phyloP scores from a whole-genome alignment of 2,113 vertebrate species.

The Trinectes maculatus region DNA sequence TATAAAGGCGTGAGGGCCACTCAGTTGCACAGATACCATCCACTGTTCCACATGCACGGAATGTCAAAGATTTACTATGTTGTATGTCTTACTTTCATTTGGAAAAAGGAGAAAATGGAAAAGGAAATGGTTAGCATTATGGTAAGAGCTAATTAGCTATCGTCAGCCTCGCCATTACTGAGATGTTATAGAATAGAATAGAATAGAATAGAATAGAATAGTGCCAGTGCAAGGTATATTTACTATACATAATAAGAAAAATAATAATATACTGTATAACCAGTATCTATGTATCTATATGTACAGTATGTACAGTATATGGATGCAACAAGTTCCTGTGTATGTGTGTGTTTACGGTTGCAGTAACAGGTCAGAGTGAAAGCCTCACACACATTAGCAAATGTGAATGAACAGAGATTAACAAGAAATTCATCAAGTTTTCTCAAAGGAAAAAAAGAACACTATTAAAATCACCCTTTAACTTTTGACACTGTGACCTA shows the following conservation, averaged over 20 bases:
- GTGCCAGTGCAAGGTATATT: no score
- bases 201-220: no score
- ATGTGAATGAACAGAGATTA: conserved; percentile 24
- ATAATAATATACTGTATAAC: no score
- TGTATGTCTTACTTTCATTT: background rate
- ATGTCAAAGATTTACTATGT: background rate
- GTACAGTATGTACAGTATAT: no score
- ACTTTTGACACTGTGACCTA: conserved; percentile 31
- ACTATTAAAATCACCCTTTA: conserved; percentile 18
- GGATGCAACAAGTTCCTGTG: no score
- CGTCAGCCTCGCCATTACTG: no score
- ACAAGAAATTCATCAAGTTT: conserved; percentile 20
- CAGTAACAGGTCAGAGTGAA: conserved; percentile 9
- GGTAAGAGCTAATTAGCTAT: background rate
- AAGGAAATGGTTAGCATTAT: background rate
- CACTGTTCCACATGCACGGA: background rate
- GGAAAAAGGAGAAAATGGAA: background rate
- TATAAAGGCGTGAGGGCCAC: conserved; percentile 18
- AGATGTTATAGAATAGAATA: no score
- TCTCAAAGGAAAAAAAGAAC: conserved; percentile 12
- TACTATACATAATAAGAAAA: no score
- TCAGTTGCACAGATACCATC: background rate
- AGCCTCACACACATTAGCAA: conserved; percentile 18
- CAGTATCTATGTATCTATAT: no score
- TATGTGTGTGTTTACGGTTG: conserved; percentile 13